These are phyloP conservation scores for Polyommatus iphigenia DNA, from an alignment of 2,888 invertebrate species.

Conservation along the genomic window DNA sequence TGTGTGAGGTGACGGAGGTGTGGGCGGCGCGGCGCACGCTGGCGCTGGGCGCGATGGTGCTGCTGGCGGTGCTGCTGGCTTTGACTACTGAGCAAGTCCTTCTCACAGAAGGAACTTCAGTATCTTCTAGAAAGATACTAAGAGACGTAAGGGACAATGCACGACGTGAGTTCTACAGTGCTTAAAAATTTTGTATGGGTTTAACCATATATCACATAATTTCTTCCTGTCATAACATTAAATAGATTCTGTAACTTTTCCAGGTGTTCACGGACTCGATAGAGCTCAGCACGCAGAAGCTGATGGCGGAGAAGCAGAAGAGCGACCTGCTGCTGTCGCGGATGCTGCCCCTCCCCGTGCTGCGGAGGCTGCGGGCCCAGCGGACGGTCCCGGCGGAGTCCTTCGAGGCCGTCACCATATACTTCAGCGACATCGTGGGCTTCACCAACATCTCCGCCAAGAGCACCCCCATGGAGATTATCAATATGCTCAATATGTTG, in stretches of 20 bases:
- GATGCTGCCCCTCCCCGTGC: slow-evolving; percentile 80
- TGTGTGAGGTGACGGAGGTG: slow-evolving; percentile 51
- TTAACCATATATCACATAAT: too few relatives aligned
- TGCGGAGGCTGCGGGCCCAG: slow-evolving; percentile 75
- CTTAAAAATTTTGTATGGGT: too few relatives aligned
- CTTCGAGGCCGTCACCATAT: slow-evolving; percentile 84
- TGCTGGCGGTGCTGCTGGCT: too few relatives aligned
- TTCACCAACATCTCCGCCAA: slow-evolving; percentile 83
- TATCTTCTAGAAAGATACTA: too few relatives aligned
- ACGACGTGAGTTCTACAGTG: too few relatives aligned
- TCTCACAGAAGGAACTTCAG: too few relatives aligned
- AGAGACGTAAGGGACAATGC: too few relatives aligned
- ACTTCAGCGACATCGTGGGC: slow-evolving; percentile 86
- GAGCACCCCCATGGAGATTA: slow-evolving; percentile 83
- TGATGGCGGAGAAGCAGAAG: slow-evolving; percentile 78
- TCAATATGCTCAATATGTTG: slow-evolving; percentile 85
- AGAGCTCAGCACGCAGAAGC: slow-evolving; percentile 70
- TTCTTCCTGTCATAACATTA: too few relatives aligned
- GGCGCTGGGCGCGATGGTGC: too few relatives aligned
- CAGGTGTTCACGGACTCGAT: slow-evolving; percentile 75
- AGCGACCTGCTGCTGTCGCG: slow-evolving; percentile 79
- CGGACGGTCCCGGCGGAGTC: slow-evolving; percentile 82
- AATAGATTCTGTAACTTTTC: slow-evolving; percentile 40
- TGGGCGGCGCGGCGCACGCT: too few relatives aligned
- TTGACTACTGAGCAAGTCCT: too few relatives aligned